Percentiles rank a stretch among this genome's conserved stretches.
Evolutionary conservation across 2,888 invertebrate species (phyloP).

Genomic region (Eucera pruinosa): DNA sequence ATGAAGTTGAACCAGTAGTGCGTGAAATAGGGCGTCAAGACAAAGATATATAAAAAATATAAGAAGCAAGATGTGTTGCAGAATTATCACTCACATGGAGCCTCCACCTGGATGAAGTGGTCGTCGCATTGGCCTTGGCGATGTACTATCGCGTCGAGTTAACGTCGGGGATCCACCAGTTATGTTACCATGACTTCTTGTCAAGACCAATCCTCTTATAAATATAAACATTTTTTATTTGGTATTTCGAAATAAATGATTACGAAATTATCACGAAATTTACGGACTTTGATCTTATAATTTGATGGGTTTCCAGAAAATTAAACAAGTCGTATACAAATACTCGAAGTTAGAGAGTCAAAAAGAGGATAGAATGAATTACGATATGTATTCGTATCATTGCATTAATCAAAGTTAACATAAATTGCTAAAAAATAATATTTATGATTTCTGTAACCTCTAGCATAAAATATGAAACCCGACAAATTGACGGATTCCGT

Average conservation of each 20-base stretch:
- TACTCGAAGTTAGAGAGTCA: no score
- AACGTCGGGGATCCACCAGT: slow-evolving; percentile 81
- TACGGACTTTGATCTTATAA: no score
- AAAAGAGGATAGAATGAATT: no score
- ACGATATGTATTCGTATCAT: no score
- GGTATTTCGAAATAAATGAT: background rate
- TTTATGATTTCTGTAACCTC: no score
- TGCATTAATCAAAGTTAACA: no score
- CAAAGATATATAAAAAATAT: slow-evolving; percentile 78
- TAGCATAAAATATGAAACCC: no score
- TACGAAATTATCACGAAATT: no score
- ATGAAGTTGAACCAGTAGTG: slow-evolving; percentile 67
- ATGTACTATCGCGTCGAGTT: slow-evolving; percentile 82
- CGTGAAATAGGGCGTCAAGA: slow-evolving; percentile 77
- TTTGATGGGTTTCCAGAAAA: no score
- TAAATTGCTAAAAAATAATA: no score
- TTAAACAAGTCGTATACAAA: no score
- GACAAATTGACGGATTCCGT: no score
- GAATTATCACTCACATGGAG: slow-evolving; percentile 83
- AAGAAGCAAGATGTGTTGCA: slow-evolving; percentile 79
- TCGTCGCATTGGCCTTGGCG: slow-evolving; percentile 81
- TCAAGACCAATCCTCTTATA: slow-evolving; percentile 80
- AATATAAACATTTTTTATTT: background rate
- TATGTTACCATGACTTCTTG: slow-evolving; percentile 78
- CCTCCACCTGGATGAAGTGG: slow-evolving; percentile 82